Base-by-base conservation (phyloP, 1,140 invertebrate genomes). In the Drosophila sulfurigaster region DNA sequence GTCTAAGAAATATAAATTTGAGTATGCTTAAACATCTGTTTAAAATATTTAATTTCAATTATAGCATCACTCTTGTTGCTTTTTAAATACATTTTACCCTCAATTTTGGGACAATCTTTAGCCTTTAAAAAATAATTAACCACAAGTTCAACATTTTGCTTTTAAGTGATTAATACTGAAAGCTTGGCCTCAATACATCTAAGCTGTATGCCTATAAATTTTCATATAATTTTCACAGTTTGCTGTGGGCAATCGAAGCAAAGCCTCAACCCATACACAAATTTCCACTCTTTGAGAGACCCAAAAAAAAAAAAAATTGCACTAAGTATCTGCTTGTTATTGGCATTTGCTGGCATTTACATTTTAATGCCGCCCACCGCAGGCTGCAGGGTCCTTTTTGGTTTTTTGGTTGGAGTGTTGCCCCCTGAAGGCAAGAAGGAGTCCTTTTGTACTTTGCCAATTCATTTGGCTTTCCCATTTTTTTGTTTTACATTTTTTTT, bases 291-390 rank as follows among this genome's bases (percentile, higher is more conserved):
- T 25, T 66, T 28, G 30, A 28, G 51, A 59, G 48, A 45, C 64
- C 63, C 8, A 38, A 32, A 32, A 32, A 7, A 32, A 38, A 59
- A 65, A 77, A 67, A 70, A 70, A 28, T 38, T 65, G 63, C 63
- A 64, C 8, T 64, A 60, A 70, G 81, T 49, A 72, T 79, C 75
- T 65, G 57, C 62, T 83, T 72, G 68, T 79, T 80, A 81, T 81
- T 78, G 75, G 74, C 78, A 85, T 85, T 86, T 81, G 60, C 82
- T 69, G 58, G 74, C 74, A 86, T 85, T 86, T 82, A 81, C 82
- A 86, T 81, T 85, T 85, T 78, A 86, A 86, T 86, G 78, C 76
- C 54, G 52, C 38, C 49, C 59, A 64, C 52, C 67, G 52, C 73
- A 58, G 59, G 59, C 67, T 56, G 65, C 46, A 52, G 69, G 52